These are phyloP conservation scores for Penaeus japonicus DNA, from an alignment of 1,140 invertebrate genomes.

Conservation along the genomic window DNA sequence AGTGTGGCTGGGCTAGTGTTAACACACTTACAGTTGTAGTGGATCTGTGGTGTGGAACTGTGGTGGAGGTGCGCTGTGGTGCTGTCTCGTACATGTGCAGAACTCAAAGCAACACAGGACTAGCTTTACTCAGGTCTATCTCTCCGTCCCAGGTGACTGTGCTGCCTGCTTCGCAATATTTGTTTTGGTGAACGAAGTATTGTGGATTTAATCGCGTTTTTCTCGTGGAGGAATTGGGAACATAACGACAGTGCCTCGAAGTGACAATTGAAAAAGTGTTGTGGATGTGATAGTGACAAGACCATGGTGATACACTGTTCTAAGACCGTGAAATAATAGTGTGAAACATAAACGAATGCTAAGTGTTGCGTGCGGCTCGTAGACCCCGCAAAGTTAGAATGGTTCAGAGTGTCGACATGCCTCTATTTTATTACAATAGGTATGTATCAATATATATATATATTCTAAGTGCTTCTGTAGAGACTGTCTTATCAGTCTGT, in stretches of 20 bases:
- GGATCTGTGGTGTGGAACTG: constrained; percentile 47
- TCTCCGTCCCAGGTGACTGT: too few relatives aligned
- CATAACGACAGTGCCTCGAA: background rate
- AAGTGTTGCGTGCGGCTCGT: too few relatives aligned
- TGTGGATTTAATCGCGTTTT: background rate
- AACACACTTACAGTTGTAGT: constrained; percentile 38
- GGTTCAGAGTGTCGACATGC: constrained; percentile 50
- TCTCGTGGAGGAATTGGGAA: background rate
- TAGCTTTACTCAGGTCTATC: too few relatives aligned
- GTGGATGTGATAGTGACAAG: too few relatives aligned
- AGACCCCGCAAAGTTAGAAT: constrained; percentile 28
- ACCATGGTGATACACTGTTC: too few relatives aligned
- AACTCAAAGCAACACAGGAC: too few relatives aligned
- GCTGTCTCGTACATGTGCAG: background rate
- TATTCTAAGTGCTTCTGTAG: background rate
- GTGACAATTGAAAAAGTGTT: background rate
- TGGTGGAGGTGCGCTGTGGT: constrained; percentile 39
- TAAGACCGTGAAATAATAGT: background rate
- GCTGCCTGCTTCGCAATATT: too few relatives aligned
- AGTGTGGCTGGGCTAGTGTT: constrained; percentile 33
- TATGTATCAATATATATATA: background rate
- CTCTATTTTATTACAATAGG: constrained; percentile 53
- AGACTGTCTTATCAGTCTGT: too few relatives aligned
- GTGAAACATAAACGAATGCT: background rate
- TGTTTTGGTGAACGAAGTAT: too few relatives aligned